Evolutionary conservation across 2,888 invertebrate genomes (phyloP), one percentile per base, ranked within the genome.

Genomic region (Drosophila gaucha): DNA sequence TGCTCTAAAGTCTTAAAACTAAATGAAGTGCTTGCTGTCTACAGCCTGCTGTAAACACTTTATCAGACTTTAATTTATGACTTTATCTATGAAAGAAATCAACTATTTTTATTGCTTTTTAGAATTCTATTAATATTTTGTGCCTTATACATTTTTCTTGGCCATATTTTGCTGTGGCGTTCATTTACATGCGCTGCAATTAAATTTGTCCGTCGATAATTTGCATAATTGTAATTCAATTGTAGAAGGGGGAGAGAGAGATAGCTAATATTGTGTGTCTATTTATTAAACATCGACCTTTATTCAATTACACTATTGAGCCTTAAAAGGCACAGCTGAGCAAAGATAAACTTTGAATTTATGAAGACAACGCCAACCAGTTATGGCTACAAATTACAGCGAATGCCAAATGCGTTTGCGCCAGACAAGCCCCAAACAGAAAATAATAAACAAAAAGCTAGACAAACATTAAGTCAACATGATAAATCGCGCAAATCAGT

Each of bases 401-500:
- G 75, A 75, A 75, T 60, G 57, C 62, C 67, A 74, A 75, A 55
- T 64, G 52, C 16, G 62, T 44, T 58, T 67, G 43, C n/a, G 16
- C 9, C 28, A 54, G 68, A 50, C 72, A 56, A 75, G 9, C 58
- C 44, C 46, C 49, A 46, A 20, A 12, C 20, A 26, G 49, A 28
- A 36, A 16, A 44, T 16, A 26, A 22, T 47, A 33, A 47, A 47
- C 24, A 47, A 49, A 59, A 49, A 39, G 14, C 14, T 43, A 52
- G 35, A 44, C 44, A 59, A 41, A 36, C 49, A 50, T 46, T 49
- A 54, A 49, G 41, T 22, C 50, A 49, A 54, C 47, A 66, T 86
- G 78, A 83, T 73, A 69, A 86, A 88, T 74, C 59, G 58, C 35
- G 51, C 26, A 67, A 79, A 72, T 72, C 77, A 69, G 64, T 75